These are phyloP conservation scores for Octopus sinensis DNA, from an alignment of 1,140 invertebrate species.

Conservation along the genomic window DNA sequence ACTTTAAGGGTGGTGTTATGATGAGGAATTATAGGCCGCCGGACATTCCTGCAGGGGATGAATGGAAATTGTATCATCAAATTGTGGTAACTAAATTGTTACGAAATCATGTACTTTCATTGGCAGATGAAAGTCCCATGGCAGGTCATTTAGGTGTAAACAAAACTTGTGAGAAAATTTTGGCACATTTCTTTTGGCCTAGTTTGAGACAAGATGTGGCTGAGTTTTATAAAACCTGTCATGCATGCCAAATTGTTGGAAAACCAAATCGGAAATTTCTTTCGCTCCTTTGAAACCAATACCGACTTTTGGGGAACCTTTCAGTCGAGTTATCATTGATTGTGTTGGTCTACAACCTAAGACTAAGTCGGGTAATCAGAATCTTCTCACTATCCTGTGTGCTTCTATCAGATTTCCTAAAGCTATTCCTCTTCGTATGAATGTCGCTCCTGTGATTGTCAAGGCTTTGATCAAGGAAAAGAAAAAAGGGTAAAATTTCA, in stretches of 20 bases:
- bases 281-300: constrained; percentile 17
- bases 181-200: not conserved
- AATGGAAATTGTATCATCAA: not conserved
- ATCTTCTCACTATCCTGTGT: constrained; percentile 32
- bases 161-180: not conserved
- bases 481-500: too few species aligned
- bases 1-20: not conserved
- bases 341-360: constrained; percentile 26
- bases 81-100: not conserved
- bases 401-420: constrained; percentile 28
- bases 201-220: constrained; percentile 13
- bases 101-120: not conserved
- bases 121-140: not conserved
- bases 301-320: constrained; percentile 23
- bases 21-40: not conserved
- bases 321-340: constrained; percentile 28
- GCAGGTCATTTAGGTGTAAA: not conserved
- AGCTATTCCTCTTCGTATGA: constrained; percentile 27
- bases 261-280: constrained; percentile 24
- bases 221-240: constrained; percentile 22
- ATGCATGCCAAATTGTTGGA: constrained; percentile 26
- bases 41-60: not conserved
- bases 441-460: constrained; percentile 16
- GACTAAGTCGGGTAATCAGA: constrained; percentile 26
- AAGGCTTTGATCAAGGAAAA: constrained; percentile 17